A percentile compares a stretch with the other conserved stretches of the same genome.
Evolutionary conservation across 2,113 vertebrate genomes (phyloP).

Genomic region (Cyprinus carpio): DNA sequence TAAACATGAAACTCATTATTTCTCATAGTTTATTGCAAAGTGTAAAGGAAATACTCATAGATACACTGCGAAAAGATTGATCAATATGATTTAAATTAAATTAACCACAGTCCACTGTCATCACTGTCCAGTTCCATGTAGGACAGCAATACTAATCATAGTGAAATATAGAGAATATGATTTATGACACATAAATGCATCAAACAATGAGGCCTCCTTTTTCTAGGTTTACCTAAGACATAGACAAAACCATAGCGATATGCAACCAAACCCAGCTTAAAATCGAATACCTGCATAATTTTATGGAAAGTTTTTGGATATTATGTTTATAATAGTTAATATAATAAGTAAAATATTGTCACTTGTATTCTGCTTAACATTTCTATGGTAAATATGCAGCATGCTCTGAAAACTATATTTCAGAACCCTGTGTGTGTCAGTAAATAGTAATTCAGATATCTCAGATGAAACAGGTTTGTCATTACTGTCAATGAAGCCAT

Average conservation of each 20-base stretch:
- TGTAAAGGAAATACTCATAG: neutral
- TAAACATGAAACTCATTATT: neutral
- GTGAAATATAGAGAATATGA: neutral
- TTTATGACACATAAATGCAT: neutral
- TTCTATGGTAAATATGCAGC: conserved; percentile 3
- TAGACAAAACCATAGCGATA: neutral
- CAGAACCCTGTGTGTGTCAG: neutral
- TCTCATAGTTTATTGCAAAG: neutral
- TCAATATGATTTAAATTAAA: neutral
- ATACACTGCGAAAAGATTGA: neutral
- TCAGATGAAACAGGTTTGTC: neutral
- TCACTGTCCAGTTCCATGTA: neutral
- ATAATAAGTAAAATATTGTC: neutral
- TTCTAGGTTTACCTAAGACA: neutral
- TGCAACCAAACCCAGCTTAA: neutral
- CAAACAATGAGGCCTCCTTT: neutral
- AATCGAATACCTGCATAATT: neutral
- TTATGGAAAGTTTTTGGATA: neutral
- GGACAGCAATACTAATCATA: neutral
- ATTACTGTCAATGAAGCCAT: neutral
- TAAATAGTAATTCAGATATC: neutral
- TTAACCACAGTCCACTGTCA: neutral
- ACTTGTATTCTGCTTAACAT: neutral
- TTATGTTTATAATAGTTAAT: neutral
- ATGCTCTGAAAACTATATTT: conserved; percentile 13